A percentile compares a stretch with the other conserved stretches of the same genome.
Conservation (phyloP, 1,140 invertebrate species). For the Drosophila setifemur region DNA sequence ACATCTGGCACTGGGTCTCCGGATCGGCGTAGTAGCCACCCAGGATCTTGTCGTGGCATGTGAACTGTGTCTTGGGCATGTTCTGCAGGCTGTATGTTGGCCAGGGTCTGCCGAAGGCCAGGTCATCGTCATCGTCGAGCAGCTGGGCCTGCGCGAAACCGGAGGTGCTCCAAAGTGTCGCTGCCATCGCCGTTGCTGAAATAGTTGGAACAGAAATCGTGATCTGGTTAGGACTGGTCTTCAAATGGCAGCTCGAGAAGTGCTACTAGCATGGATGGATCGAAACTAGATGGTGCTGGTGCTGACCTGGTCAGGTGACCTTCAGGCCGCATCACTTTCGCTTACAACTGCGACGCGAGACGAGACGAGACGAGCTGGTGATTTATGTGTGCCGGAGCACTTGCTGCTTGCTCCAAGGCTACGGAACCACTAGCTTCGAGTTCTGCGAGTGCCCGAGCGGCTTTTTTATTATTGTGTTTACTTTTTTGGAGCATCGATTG, state of each 20-base stretch:
- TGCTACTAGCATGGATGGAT: conserved; percentile 34
- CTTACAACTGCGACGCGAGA: conserved; percentile 43
- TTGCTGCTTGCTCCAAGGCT: conserved; percentile 58
- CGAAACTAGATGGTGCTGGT: conserved; percentile 4
- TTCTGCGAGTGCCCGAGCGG: conserved; percentile 48
- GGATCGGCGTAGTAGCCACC: conserved; percentile 96
- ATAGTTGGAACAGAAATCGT: conserved; percentile 47
- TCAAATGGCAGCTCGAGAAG: conserved; percentile 41
- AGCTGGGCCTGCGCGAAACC: conserved; percentile 50
- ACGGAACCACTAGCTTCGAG: conserved; percentile 8
- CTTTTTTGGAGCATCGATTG: conserved; percentile 57
- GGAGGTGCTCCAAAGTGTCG: conserved; percentile 38
- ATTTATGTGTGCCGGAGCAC: conserved; percentile 68
- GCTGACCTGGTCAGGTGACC: conserved; percentile 55
- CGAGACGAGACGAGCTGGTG: conserved; percentile 41
- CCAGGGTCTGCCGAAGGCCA: conserved; percentile 70
- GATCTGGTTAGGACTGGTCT: conserved; percentile 33
- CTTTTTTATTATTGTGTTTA: conserved; percentile 43
- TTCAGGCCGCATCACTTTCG: conserved; percentile 67
- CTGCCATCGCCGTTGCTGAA: conserved; percentile 46
- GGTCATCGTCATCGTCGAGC: conserved; percentile 68
- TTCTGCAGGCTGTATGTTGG: conserved; percentile 90
- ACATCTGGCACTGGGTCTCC: conserved; percentile 95
- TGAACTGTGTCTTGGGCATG: conserved; percentile 93
- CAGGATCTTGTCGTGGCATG: conserved; percentile 92